These are phyloP conservation scores for Enteromius paludinosus DNA, from an alignment of 2,797 vertebrate species.

Conservation along the genomic window DNA sequence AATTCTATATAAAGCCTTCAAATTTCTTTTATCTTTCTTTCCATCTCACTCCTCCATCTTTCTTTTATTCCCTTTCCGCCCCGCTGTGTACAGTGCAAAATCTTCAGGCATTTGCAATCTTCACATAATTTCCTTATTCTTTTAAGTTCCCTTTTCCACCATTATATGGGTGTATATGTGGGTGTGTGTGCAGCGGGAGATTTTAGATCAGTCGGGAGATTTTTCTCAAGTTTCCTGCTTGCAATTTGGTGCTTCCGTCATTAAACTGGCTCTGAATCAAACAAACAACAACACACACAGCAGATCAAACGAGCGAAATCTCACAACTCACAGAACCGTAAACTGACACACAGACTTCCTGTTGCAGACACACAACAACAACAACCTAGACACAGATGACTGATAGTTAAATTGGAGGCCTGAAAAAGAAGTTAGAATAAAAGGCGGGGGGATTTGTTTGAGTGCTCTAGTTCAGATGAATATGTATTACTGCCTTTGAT, in stretches of 20 bases:
- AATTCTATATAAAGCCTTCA: slow-evolving; percentile 30
- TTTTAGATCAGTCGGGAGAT: slow-evolving; percentile 29
- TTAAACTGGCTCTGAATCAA: slow-evolving; percentile 30
- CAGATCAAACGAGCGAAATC: slow-evolving; percentile 39
- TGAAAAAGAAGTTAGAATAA: neutral
- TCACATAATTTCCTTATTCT: slow-evolving; percentile 20
- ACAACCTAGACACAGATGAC: slow-evolving; percentile 1
- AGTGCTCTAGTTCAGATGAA: slow-evolving; percentile 23
- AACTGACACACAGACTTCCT: slow-evolving; percentile 22
- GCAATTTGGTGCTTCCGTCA: slow-evolving; percentile 30
- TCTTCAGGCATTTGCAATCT: slow-evolving; percentile 21
- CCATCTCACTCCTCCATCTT: neutral
- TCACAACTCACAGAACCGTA: slow-evolving; percentile 5
- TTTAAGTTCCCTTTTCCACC: neutral
- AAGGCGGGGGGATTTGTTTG: neutral
- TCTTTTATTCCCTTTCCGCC: slow-evolving; percentile 19
- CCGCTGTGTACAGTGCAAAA: neutral
- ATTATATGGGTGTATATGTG: slow-evolving; percentile 7
- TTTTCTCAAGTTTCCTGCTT: slow-evolving; percentile 32
- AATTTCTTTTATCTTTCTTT: slow-evolving; percentile 24
- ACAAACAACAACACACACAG: slow-evolving; percentile 26
- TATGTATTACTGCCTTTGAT: slow-evolving; percentile 30
- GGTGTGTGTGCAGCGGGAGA: neutral
- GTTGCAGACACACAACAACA: neutral
- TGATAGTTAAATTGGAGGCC: neutral